These are phyloP conservation scores for Calephelis perditalis DNA, from an alignment of 2,888 invertebrate species.

Conservation along the genomic window DNA sequence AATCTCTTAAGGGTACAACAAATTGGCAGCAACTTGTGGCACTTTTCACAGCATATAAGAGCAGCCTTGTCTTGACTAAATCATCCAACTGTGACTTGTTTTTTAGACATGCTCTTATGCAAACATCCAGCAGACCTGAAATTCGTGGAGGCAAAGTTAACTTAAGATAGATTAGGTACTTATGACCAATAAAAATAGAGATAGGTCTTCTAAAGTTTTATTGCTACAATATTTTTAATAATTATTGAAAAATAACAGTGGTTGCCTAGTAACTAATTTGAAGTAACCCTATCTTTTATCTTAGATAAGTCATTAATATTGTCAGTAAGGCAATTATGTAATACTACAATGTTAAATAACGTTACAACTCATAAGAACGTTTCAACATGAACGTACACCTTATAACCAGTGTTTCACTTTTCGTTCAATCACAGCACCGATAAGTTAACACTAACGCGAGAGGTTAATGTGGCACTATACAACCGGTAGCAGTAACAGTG, in stretches of 20 bases:
- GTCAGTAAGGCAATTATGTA: too few species aligned
- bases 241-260: too few species aligned
- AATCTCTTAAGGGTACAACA: constrained; percentile 50
- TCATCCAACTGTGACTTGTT: constrained; percentile 51
- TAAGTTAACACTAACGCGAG: constrained; percentile 15
- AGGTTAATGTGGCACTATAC: constrained; percentile 4
- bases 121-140: constrained; percentile 59
- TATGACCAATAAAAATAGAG: too few species aligned
- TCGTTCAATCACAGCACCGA: constrained; percentile 18
- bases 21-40: constrained; percentile 61
- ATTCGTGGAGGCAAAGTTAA: not conserved
- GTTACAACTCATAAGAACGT: not conserved
- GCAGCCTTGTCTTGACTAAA: constrained; percentile 56
- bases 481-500: not conserved
- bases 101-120: constrained; percentile 44
- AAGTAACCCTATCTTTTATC: too few species aligned
- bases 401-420: constrained; percentile 17
- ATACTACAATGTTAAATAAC: not conserved
- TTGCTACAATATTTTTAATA: too few species aligned
- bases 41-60: constrained; percentile 63
- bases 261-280: too few species aligned
- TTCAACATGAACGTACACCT: not conserved
- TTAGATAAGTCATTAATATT: too few species aligned
- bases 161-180: not conserved
- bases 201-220: too few species aligned